Evolutionary conservation across 2,797 vertebrate genomes (phyloP).

Genomic region (Muscicapa comitata): DNA sequence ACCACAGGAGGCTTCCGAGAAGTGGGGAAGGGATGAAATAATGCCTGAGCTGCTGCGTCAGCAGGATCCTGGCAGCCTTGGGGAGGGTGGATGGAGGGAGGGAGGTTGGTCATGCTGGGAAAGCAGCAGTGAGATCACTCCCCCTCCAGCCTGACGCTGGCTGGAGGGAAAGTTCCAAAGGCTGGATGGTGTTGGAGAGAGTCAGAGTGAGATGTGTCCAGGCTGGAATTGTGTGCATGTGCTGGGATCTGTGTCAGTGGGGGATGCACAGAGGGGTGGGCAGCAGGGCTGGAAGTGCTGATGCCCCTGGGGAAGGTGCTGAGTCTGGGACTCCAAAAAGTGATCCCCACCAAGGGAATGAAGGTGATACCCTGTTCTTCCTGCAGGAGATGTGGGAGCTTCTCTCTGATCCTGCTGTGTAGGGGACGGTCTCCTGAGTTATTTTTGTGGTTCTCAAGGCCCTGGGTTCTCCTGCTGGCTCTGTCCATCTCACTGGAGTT

Average conservation of each 20-base stretch:
- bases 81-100: neutral
- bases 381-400: neutral
- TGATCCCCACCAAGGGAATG: neutral
- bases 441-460: neutral
- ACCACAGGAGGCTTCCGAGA: neutral
- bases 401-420: neutral
- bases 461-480: neutral
- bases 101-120: neutral
- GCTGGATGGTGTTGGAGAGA: rapidly evolving
- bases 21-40: neutral
- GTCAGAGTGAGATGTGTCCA: rapidly evolving
- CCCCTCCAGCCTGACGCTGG: neutral
- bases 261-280: rapidly evolving
- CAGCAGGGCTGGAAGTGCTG: neutral
- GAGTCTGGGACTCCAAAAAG: neutral
- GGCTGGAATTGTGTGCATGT: rapidly evolving
- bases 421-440: neutral
- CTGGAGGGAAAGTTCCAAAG: neutral
- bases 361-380: neutral
- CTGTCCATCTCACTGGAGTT: neutral
- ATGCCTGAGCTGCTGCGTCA: neutral
- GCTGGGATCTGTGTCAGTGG: rapidly evolving
- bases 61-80: neutral
- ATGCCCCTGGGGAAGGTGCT: neutral
- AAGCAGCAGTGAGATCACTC: neutral